phyloP scores from a whole-genome alignment of 2,113 vertebrate genomes.

The Chunga burmeisteri region DNA sequence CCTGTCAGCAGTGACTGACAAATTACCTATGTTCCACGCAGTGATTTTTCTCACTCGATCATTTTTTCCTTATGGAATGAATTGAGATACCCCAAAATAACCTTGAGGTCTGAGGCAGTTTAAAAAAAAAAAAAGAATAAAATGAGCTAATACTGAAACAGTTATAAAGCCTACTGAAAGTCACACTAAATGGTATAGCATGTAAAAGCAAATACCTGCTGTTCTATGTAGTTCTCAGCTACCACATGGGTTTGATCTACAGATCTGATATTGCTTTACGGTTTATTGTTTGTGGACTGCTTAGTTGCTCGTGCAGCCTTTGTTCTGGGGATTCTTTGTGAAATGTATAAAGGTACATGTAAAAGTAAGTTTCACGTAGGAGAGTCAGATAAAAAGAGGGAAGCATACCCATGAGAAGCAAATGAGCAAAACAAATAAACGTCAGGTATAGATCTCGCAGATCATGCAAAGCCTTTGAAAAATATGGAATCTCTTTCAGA shows the following conservation, averaged over 20 bases:
- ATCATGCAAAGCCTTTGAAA: background rate
- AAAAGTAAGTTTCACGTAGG: background rate
- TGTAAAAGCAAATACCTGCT: background rate
- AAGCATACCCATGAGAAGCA: background rate
- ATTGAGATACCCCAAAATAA: background rate
- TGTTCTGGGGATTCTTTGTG: background rate
- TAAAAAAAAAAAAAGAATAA: background rate
- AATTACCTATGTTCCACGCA: accelerated
- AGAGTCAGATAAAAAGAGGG: background rate
- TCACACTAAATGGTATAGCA: background rate
- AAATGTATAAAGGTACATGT: background rate
- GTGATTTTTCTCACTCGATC: background rate
- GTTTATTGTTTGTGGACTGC: background rate
- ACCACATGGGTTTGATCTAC: background rate
- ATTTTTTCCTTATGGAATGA: background rate
- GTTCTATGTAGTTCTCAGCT: background rate
- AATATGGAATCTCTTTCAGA: background rate
- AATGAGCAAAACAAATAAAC: background rate
- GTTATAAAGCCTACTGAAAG: background rate
- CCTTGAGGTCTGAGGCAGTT: background rate
- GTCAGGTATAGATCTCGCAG: background rate
- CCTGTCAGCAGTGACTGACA: background rate
- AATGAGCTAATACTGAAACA: background rate
- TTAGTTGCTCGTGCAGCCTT: background rate
- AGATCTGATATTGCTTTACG: background rate